Base-by-base conservation (phyloP, 2,888 invertebrate genomes). In the Meandrusa payeni region DNA sequence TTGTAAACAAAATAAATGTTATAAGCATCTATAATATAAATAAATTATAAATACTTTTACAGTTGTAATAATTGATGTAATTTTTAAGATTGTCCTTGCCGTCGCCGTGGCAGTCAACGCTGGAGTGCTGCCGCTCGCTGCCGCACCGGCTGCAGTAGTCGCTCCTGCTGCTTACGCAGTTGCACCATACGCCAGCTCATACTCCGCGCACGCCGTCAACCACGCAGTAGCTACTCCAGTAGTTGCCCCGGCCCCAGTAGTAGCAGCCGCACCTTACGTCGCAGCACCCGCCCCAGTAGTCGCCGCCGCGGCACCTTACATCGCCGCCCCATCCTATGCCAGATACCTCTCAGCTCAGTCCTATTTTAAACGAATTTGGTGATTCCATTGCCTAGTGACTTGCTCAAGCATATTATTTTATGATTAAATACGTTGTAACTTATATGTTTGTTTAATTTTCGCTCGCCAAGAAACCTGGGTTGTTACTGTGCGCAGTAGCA, bases 141-240 rank as follows among this genome's bases (percentile, higher is more conserved):
- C 68, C 20, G 74, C 79, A 0, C 78, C 76, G 28, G 82, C 66
- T 48, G 93, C 93, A 17, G 75, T 59, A 39, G 91, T 92, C 40
- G 93, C 93, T 24, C 79, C 76, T n/a, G 82, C 69, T 40, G 91
- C 91, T 2, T 89, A 90, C 37, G 89, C 90, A 42, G 86, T 93
- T 2, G 92, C 93, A 0, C 93, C 94, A 2, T 93, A 93, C 57
- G 94, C 94, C 38, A 91, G 90, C 55, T 93, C 93, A 6, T 94
- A 93, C 77, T 93, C 93, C 46, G 93, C 93, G 0, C 94, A 93
- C 58, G 86, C 91, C 10, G 88, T 94, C 41, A 93, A 94, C 77
- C 94, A 94, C 58, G 94, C 94, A 0, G 89, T 93, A 2, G 93
- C 93, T 12, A 88, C 92, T 5, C 94, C 94, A 0, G 89, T 90